phyloP scores from a whole-genome alignment of 1,140 invertebrate genomes.

The Aculops lycopersici region DNA sequence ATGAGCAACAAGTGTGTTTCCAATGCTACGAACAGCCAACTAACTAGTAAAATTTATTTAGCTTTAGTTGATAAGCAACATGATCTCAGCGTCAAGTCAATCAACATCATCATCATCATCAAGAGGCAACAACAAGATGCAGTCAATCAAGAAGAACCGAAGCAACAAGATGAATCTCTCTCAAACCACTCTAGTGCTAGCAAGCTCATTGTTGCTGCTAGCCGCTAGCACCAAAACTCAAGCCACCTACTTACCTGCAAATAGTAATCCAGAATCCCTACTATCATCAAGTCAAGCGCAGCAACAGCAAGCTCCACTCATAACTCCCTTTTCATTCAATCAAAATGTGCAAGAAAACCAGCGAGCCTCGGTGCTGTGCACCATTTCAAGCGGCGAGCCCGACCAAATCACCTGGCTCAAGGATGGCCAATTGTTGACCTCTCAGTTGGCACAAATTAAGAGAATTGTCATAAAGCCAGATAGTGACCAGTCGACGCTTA shows the following conservation, averaged over 20 bases:
- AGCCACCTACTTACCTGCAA: not conserved
- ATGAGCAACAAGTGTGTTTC: too few relatives aligned
- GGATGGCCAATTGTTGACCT: not conserved
- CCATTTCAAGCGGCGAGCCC: not conserved
- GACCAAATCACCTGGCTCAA: not conserved
- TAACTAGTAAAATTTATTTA: too few relatives aligned
- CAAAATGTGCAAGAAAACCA: not conserved
- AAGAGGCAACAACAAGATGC: not conserved
- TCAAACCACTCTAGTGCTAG: not conserved
- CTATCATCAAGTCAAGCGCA: not conserved
- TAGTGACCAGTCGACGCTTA: not conserved
- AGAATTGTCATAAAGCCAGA: not conserved
- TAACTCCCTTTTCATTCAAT: not conserved
- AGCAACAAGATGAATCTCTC: not conserved
- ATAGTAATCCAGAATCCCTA: not conserved
- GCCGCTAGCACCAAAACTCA: not conserved
- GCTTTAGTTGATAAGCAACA: too few relatives aligned
- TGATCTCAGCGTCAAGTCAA: too few relatives aligned
- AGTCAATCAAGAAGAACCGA: not conserved
- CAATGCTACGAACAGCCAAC: too few relatives aligned
- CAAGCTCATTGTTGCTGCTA: not conserved
- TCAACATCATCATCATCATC: too few relatives aligned
- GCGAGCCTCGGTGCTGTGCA: not conserved
- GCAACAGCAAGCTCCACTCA: not conserved
- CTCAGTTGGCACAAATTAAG: not conserved